Evolutionary conservation across 2,113 vertebrate species (phyloP), one percentile per base, ranked within the genome.

Genomic region (Struthidea cinerea): DNA sequence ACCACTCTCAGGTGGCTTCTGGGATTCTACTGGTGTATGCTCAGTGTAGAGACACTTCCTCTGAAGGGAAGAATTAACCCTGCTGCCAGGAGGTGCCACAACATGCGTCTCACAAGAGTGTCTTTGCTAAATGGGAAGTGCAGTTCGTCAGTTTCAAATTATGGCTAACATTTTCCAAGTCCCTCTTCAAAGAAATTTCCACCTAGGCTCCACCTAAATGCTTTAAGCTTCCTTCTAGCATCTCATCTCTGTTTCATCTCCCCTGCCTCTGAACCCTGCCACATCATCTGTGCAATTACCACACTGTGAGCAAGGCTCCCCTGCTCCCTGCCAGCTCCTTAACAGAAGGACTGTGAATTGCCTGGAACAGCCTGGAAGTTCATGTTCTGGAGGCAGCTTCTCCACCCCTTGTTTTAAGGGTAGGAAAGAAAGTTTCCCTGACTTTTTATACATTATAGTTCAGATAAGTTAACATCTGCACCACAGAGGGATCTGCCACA

Each of bases 201-300:
- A 78, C 28, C n/a, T 9, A 50, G 23, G 18, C n/a, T 78, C 24
- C 53, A 53, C 12, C 53, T 76, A 69, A 84, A 93, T 76, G 35
- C 82, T 74, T 83, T 35, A 71, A 39, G 28, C 1, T 3, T 49
- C 63, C 24, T 83, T 77, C 55, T 50, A 71, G 67, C 35, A 73
- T 69, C 18, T 89, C 22, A 94, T 23, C 32, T 61, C 7, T 1
- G 56, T 75, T 86, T 73, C 27, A 69, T 24, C 41, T 85, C 64
- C 59, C 47, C 41, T 85, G 65, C 49, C 60, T 87, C 46, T 74
- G 32, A 91, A 64, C 50, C 24, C 76, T 37, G 61, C 68, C 24
- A 83, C 46, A 61, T 84, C 76, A 84, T 30, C 61, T 88, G 33
- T 90, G 42, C 90, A 63, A 80, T 44, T 41, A 86, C 37, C 87